Conservation (phyloP, 1,140 invertebrate species). For the Aphelinus atriplicis region DNA sequence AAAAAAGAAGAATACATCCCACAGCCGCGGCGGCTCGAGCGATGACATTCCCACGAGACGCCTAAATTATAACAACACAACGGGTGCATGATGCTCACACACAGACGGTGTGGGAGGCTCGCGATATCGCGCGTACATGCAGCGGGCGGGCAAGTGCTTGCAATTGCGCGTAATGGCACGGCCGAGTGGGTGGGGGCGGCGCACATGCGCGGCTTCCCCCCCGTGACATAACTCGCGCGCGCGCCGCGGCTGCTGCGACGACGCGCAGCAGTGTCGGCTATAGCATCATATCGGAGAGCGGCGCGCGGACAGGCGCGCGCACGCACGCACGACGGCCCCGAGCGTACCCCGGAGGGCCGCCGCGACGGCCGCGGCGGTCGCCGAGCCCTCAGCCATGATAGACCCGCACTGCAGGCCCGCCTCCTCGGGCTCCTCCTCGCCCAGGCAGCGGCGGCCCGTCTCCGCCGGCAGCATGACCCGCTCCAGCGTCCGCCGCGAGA, state of each 20-base stretch:
- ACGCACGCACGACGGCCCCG: not conserved
- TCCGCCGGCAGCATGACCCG: not conserved
- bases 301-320: not conserved
- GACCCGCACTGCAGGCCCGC: not conserved
- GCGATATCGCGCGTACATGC: too few relatives aligned
- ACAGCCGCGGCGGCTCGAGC: too few relatives aligned
- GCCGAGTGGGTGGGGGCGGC: not conserved
- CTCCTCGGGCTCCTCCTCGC: not conserved
- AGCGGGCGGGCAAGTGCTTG: not conserved
- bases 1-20: too few relatives aligned
- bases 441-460: not conserved
- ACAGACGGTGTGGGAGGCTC: too few relatives aligned
- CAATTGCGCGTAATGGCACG: constrained; percentile 18
- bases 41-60: too few relatives aligned
- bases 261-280: not conserved
- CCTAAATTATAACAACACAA: too few relatives aligned
- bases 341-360: not conserved
- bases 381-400: not conserved
- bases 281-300: not conserved
- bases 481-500: constrained; percentile 16
- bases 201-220: constrained; percentile 7
- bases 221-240: not conserved
- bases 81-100: too few relatives aligned
- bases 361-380: not conserved
- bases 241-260: not conserved